phyloP scores from a whole-genome alignment of 2,113 vertebrate species.

The Cyphomyrus plagiostoma region DNA sequence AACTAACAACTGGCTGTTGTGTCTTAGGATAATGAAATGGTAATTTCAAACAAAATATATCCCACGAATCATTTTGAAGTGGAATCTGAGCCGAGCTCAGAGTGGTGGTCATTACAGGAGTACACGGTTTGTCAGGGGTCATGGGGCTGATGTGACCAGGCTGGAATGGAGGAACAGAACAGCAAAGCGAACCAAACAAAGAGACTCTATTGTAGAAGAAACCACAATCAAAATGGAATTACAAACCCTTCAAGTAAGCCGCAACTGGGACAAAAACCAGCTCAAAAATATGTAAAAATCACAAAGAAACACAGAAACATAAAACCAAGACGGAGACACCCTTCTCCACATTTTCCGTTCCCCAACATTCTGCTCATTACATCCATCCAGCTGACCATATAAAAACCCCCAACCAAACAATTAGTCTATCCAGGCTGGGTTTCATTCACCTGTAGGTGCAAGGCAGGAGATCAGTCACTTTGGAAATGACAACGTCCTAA shows the following conservation, averaged over 20 bases:
- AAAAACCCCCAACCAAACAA: neutral
- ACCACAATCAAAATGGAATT: neutral
- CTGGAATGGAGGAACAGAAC: neutral
- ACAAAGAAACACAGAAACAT: neutral
- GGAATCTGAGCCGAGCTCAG: neutral
- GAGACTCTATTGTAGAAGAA: neutral
- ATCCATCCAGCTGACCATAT: neutral
- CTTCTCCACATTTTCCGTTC: neutral
- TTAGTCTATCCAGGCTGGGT: neutral
- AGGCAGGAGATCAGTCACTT: neutral
- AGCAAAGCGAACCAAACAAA: neutral
- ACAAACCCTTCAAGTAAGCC: neutral
- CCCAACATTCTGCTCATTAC: neutral
- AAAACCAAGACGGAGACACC: neutral
- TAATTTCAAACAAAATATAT: neutral
- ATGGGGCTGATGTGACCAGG: neutral
- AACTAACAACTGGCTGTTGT: neutral
- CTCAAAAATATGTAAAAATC: neutral
- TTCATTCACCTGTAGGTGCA: neutral
- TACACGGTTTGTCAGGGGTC: neutral
- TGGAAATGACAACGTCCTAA: neutral
- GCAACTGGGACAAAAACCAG: neutral
- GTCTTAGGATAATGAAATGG: neutral
- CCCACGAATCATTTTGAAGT: neutral
- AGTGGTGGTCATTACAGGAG: neutral